Percentiles rank a stretch among this genome's conserved stretches.
phyloP scores from a whole-genome alignment of 2,113 vertebrate genomes.

The Scomber colias region DNA sequence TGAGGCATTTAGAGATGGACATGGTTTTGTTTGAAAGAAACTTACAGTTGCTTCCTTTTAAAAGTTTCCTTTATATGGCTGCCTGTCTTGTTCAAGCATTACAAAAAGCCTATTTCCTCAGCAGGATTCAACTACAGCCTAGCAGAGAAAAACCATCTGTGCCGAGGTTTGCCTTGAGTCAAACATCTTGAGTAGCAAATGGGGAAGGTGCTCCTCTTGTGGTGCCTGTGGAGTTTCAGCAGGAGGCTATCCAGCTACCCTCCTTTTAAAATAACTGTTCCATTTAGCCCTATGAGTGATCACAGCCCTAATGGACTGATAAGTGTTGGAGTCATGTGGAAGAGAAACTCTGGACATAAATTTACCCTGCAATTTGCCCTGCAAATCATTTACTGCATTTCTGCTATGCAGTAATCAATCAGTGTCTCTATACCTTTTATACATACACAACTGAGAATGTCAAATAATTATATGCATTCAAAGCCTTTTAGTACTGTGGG shows the following conservation, averaged over 20 bases:
- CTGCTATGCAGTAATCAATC: slow-evolving; percentile 44
- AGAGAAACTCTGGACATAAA: slow-evolving; percentile 40
- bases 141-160: slow-evolving; percentile 69
- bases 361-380: slow-evolving; percentile 10
- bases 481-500: slow-evolving; percentile 38
- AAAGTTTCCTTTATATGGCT: slow-evolving; percentile 20
- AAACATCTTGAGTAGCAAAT: slow-evolving; percentile 74
- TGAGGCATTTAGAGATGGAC: slow-evolving; percentile 28
- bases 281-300: slow-evolving; percentile 67
- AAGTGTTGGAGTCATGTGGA: slow-evolving; percentile 22
- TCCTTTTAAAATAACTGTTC: slow-evolving; percentile 55
- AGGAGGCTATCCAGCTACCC: slow-evolving; percentile 29
- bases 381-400: slow-evolving; percentile 51
- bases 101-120: slow-evolving; percentile 58
- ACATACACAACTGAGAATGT: slow-evolving; percentile 55
- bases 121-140: slow-evolving; percentile 57
- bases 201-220: slow-evolving; percentile 51
- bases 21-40: slow-evolving; percentile 20
- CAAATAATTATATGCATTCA: slow-evolving; percentile 55
- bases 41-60: slow-evolving; percentile 36
- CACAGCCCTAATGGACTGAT: slow-evolving; percentile 51
- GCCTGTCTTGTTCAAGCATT: slow-evolving; percentile 45
- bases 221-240: slow-evolving; percentile 60
- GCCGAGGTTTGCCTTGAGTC: slow-evolving; percentile 60
- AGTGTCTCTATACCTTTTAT: slow-evolving; percentile 46